phyloP scores from a whole-genome alignment of 2,113 vertebrate genomes.

The Thinocorus orbignyianus region DNA sequence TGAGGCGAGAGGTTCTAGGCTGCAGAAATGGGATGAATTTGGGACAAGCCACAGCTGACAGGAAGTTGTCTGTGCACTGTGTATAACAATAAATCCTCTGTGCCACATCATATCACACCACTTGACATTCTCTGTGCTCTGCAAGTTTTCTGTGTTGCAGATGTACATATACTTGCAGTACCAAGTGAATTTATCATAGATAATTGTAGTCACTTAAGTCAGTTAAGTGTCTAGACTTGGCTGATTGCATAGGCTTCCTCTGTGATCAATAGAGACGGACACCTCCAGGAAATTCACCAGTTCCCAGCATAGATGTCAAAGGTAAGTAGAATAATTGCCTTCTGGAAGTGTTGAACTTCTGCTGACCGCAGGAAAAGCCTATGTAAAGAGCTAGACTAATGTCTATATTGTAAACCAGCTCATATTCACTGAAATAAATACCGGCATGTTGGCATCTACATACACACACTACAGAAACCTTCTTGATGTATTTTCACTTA shows the following conservation, averaged over 20 bases:
- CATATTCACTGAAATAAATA: not conserved
- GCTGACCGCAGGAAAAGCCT: not conserved
- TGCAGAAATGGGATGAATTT: not conserved
- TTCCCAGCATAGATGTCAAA: not conserved
- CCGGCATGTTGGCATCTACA: not conserved
- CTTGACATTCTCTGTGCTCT: not conserved
- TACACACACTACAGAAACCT: not conserved
- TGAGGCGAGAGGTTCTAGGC: not conserved
- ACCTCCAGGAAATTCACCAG: not conserved
- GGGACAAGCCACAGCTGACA: not conserved
- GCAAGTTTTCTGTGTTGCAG: not conserved
- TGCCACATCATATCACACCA: not conserved
- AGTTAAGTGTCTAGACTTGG: not conserved
- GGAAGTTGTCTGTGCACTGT: not conserved
- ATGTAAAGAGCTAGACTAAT: not conserved
- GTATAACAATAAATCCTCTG: not conserved
- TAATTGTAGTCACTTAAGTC: not conserved
- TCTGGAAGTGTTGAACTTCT: not conserved
- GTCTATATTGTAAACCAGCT: not conserved
- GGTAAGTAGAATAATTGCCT: not conserved
- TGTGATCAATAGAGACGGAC: not conserved
- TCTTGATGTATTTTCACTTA: constrained; percentile 2
- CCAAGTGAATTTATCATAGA: not conserved
- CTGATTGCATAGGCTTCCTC: not conserved
- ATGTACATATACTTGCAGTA: not conserved